Percentiles rank a stretch among this genome's conserved stretches.
Evolutionary conservation across 2,888 invertebrate species (phyloP).

Genomic region (Cephalotes varians): DNA sequence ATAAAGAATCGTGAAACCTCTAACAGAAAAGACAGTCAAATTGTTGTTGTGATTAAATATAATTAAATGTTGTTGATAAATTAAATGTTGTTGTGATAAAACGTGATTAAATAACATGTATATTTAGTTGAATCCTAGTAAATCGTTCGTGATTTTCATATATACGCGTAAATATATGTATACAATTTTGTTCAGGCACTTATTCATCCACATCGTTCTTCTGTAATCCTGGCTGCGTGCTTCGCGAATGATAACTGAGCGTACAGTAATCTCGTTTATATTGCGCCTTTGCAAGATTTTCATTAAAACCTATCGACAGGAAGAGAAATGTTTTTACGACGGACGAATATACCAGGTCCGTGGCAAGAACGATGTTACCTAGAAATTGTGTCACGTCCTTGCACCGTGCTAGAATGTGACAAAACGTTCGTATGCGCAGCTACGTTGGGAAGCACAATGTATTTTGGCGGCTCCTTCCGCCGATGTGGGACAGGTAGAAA

Average conservation of each 20-base stretch:
- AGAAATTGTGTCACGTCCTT: slow-evolving; percentile 73
- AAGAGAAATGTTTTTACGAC: slow-evolving; percentile 69
- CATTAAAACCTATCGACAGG: slow-evolving; percentile 55
- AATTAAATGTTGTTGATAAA: no score
- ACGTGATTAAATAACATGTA: neutral
- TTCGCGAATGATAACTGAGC: slow-evolving; percentile 17
- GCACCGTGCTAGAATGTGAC: slow-evolving; percentile 72
- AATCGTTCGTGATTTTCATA: neutral
- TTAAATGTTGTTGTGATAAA: no score
- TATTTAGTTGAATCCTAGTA: neutral
- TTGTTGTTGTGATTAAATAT: no score
- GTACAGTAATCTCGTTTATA: slow-evolving; percentile 1
- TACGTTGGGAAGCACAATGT: slow-evolving; percentile 55
- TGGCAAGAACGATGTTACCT: slow-evolving; percentile 45
- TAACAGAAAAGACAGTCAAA: neutral
- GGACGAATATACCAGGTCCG: slow-evolving; percentile 45
- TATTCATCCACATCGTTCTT: neutral
- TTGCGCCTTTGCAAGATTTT: slow-evolving; percentile 14
- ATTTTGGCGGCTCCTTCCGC: slow-evolving; percentile 67
- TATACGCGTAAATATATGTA: neutral
- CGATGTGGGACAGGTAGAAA: slow-evolving; percentile 62
- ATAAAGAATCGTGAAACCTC: neutral
- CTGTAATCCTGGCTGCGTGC: neutral
- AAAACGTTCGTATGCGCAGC: slow-evolving; percentile 64
- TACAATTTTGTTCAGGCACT: neutral